phyloP scores from a whole-genome alignment of 2,113 vertebrate genomes.

The Miniopterus natalensis region DNA sequence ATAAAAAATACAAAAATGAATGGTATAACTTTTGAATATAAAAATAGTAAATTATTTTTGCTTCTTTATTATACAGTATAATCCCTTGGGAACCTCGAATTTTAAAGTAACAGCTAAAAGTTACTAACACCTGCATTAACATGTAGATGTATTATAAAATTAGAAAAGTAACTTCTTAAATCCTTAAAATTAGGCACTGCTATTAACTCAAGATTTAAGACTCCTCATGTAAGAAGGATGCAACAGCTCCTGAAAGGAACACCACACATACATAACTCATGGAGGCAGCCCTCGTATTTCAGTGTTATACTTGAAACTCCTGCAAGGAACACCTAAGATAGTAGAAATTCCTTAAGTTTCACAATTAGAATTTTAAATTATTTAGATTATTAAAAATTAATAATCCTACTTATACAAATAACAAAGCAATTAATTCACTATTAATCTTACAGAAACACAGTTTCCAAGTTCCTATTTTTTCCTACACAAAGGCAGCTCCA shows the following conservation, averaged over 20 bases:
- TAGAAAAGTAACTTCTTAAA: constrained; percentile 21
- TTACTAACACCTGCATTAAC: constrained; percentile 41
- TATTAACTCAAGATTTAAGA: neutral
- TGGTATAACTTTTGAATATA: neutral
- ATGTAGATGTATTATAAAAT: neutral
- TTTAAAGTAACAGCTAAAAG: constrained; percentile 55
- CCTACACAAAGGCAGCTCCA: neutral
- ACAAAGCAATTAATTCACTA: constrained; percentile 42
- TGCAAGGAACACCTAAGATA: neutral
- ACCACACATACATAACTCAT: neutral
- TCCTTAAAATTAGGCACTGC: neutral
- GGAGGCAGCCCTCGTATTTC: neutral
- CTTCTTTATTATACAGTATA: constrained; percentile 22
- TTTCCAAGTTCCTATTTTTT: neutral
- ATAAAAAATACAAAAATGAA: constrained; percentile 50
- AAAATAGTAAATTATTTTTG: constrained; percentile 52
- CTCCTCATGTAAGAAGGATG: neutral
- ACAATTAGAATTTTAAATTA: neutral
- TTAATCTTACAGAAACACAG: neutral
- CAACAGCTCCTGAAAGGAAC: neutral
- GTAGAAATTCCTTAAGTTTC: neutral
- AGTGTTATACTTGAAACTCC: neutral
- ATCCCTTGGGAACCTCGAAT: constrained; percentile 4
- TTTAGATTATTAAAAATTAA: constrained; percentile 14
- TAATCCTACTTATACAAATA: neutral